Conservation (phyloP, 37 sponge, comb jelly and placozoan genomes). For the Petrosia ficiformis region DNA sequence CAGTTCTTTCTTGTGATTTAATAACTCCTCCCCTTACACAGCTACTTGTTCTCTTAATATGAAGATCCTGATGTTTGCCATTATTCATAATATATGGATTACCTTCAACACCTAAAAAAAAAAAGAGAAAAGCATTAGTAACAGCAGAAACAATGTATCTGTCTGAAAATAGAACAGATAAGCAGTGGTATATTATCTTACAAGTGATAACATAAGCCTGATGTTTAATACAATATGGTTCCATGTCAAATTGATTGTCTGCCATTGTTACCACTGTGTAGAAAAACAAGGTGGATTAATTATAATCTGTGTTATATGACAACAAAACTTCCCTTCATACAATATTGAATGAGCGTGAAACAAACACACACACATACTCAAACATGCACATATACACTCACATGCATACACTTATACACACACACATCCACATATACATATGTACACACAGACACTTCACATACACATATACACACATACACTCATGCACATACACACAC, state of each 20-base stretch:
- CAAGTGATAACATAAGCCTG: conserved; percentile 29
- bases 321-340: no score
- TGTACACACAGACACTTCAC: no score
- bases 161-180: background rate
- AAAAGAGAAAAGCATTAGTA: background rate
- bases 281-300: no score
- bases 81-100: conserved; percentile 17
- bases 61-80: background rate
- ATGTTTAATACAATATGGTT: conserved; percentile 27
- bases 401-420: no score
- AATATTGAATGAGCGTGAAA: no score
- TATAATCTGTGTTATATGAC: no score
- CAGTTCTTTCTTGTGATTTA: background rate
- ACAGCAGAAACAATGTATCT: background rate
- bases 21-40: background rate
- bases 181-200: conserved; percentile 6
- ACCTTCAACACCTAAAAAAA: conserved; percentile 29
- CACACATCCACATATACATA: no score
- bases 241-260: conserved; percentile 31
- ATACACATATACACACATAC: no score
- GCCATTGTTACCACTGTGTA: conserved; percentile 31
- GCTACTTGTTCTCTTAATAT: background rate
- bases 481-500: no score
- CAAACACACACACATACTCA: no score
- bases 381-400: no score